phyloP scores from a whole-genome alignment of 2,888 invertebrate species.

The Scaptodrosophila latifasciaeformis region DNA sequence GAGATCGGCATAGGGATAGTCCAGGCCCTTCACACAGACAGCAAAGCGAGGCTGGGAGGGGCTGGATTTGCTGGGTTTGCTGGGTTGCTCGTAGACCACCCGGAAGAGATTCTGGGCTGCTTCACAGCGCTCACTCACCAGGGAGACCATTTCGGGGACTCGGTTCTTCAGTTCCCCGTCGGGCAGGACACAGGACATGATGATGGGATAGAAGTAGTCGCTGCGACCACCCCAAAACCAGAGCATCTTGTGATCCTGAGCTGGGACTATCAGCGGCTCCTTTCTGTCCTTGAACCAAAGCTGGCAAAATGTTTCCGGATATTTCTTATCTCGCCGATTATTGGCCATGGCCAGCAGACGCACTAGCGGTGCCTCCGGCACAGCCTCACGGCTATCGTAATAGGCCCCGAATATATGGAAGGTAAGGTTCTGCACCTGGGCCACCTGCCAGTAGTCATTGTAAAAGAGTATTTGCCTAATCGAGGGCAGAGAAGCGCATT shows the following conservation, averaged over 20 bases:
- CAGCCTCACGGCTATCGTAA: constrained; percentile 84
- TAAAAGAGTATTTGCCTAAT: constrained; percentile 91
- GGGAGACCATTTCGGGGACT: constrained; percentile 79
- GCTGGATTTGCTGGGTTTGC: not conserved
- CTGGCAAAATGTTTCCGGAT: constrained; percentile 82
- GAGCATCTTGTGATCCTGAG: constrained; percentile 90
- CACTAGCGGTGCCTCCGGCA: constrained; percentile 86
- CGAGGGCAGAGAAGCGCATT: constrained; percentile 76
- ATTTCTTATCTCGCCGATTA: constrained; percentile 80
- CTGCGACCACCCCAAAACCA: constrained; percentile 95
- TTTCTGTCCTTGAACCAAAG: constrained; percentile 88
- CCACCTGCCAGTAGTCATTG: constrained; percentile 93
- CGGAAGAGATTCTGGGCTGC: constrained; percentile 87
- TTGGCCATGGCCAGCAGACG: constrained; percentile 91
- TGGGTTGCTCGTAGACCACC: constrained; percentile 83
- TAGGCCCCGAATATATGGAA: constrained; percentile 93
- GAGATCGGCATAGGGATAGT: constrained; percentile 91
- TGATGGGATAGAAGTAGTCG: constrained; percentile 88
- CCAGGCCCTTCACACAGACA: constrained; percentile 93
- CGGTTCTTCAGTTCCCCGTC: constrained; percentile 53
- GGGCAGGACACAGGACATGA: constrained; percentile 90
- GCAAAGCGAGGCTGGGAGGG: constrained; percentile 81
- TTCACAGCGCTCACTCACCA: constrained; percentile 87
- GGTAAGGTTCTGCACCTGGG: constrained; percentile 85
- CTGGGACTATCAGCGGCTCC: constrained; percentile 84